A percentile compares a stretch with the other conserved stretches of the same genome.
Conservation (phyloP, 1,140 invertebrate genomes). For the Coenobita brevimanus region DNA sequence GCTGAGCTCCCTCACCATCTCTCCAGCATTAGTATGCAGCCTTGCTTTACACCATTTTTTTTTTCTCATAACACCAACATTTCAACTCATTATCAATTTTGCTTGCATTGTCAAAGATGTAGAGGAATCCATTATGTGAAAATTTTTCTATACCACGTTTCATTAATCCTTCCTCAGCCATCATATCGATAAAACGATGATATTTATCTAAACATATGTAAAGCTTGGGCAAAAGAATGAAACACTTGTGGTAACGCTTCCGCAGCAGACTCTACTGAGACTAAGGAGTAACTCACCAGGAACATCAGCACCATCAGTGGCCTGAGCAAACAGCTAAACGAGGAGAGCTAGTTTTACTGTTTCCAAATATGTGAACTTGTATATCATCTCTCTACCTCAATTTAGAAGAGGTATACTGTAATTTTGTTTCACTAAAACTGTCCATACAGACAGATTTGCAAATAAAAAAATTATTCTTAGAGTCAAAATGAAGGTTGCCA, state of each 20-base stretch:
- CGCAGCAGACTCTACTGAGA: neutral
- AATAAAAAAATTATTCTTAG: neutral
- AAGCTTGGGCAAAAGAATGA: neutral
- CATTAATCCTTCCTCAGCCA: conserved; percentile 11
- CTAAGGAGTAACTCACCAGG: neutral
- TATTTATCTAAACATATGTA: neutral
- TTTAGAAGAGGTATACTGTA: neutral
- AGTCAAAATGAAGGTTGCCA: neutral
- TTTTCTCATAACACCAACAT: too few species aligned
- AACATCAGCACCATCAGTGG: neutral
- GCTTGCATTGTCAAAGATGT: conserved; percentile 11
- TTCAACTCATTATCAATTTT: neutral
- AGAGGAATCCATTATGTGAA: conserved; percentile 15
- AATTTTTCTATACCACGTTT: conserved; percentile 21
- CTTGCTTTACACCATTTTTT: too few species aligned
- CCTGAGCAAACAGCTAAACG: conserved; percentile 9
- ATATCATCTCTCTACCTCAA: neutral
- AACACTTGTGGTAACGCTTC: neutral
- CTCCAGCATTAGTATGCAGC: neutral
- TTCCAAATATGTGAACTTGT: neutral
- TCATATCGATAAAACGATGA: neutral
- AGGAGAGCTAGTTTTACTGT: conserved; percentile 15
- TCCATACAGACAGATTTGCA: neutral
- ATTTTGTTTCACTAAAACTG: neutral
- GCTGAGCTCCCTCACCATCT: conserved; percentile 3